Evolutionary conservation across 2,113 vertebrate species (phyloP).

Genomic region (Alligator mississippiensis): DNA sequence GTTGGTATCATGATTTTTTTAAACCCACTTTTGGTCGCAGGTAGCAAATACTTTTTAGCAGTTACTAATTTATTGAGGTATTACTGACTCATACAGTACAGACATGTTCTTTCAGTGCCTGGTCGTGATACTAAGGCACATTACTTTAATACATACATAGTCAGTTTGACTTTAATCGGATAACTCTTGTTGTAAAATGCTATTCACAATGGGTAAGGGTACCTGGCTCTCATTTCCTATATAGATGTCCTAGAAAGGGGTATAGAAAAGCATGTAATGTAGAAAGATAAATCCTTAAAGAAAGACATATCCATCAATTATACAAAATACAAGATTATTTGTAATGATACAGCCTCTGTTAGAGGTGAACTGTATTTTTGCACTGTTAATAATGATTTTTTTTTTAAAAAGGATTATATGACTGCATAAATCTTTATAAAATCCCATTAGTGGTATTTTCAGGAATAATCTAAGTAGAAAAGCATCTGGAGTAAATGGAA

Average conservation of each 20-base stretch:
- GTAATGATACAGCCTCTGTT: conserved; percentile 19
- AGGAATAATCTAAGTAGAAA: conserved; percentile 54
- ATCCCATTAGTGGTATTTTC: conserved; percentile 49
- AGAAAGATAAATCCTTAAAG: background rate
- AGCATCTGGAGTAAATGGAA: conserved; percentile 45
- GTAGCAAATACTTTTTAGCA: background rate
- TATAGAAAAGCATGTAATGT: background rate
- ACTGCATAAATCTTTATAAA: conserved; percentile 53
- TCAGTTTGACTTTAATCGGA: background rate
- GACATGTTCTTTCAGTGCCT: background rate
- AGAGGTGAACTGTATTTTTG: background rate
- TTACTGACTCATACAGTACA: background rate
- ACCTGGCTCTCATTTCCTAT: background rate
- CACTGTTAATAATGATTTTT: background rate
- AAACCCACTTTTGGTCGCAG: rapidly evolving
- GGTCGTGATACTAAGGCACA: background rate
- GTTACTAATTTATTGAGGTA: background rate
- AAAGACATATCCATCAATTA: background rate
- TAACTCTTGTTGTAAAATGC: background rate
- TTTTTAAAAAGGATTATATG: conserved; percentile 29
- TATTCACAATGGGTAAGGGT: background rate
- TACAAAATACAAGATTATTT: background rate
- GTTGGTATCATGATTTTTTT: too few species aligned
- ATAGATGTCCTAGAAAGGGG: background rate
- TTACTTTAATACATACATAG: background rate